Conservation (phyloP, 2,888 invertebrate genomes). For the Lagria hirta region DNA sequence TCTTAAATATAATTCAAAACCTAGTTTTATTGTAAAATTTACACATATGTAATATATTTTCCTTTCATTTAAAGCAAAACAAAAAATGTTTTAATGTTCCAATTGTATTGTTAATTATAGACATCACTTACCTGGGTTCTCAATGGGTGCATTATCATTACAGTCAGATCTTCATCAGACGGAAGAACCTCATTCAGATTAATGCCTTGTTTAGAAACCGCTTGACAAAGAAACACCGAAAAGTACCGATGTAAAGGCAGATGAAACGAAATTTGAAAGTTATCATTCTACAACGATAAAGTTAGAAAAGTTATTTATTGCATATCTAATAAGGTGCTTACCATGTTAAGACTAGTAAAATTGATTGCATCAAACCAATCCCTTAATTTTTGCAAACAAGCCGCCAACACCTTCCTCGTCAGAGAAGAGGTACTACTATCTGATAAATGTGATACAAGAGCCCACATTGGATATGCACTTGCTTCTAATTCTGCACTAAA, state of each 20-base stretch:
- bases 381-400: conserved; percentile 76
- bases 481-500: conserved; percentile 97
- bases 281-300: conserved; percentile 62
- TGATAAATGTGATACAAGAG: conserved; percentile 83
- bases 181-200: conserved; percentile 79
- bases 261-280: conserved; percentile 92
- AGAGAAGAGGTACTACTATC: conserved; percentile 72
- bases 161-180: conserved; percentile 72
- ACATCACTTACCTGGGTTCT: conserved; percentile 89
- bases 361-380: conserved; percentile 88
- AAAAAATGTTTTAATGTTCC: too few relatives aligned
- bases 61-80: too few relatives aligned
- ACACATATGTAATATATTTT: too few relatives aligned
- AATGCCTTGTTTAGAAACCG: conserved; percentile 77
- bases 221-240: conserved; percentile 83
- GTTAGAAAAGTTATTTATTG: not conserved
- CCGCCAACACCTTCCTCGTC: conserved; percentile 73
- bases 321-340: conserved; percentile 51
- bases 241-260: conserved; percentile 95
- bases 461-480: conserved; percentile 98
- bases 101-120: too few relatives aligned
- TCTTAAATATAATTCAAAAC: too few relatives aligned
- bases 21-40: too few relatives aligned
- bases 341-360: conserved; percentile 68
- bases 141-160: conserved; percentile 90